A percentile compares a stretch with the other conserved stretches of the same genome.
Conservation (phyloP, 2,797 vertebrate species). For the Synaphobranchus kaupii region DNA sequence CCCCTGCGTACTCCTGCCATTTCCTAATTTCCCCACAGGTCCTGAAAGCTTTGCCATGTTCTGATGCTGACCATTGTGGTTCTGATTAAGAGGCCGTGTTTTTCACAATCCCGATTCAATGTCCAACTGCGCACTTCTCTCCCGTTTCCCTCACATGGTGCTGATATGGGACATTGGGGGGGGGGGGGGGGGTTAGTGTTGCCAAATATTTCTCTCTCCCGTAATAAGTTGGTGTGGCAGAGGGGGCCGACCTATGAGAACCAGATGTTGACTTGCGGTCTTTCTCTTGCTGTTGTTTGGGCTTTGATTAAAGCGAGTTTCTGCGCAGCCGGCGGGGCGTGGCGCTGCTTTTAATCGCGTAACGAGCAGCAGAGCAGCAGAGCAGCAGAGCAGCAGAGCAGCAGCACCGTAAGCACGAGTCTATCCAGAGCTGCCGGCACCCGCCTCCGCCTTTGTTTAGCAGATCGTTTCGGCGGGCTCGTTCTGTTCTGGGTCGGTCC, state of each 20-base stretch:
- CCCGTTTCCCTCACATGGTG: constrained; percentile 57
- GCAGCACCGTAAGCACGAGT: too few species aligned
- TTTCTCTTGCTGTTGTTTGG: not conserved
- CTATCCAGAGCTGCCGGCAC: too few species aligned
- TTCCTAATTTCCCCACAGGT: constrained; percentile 62
- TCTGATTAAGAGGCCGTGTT: constrained; percentile 48
- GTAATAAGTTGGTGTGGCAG: constrained; percentile 41
- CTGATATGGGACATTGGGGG: constrained; percentile 29
- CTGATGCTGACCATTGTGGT: constrained; percentile 56
- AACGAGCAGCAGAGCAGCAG: too few species aligned
- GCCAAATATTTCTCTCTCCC: constrained; percentile 40
- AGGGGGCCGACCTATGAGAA: constrained; percentile 38
- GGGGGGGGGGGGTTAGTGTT: not conserved
- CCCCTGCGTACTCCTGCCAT: constrained; percentile 42
- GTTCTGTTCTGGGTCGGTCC: too few species aligned
- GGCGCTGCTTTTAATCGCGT: too few species aligned
- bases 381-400: too few species aligned
- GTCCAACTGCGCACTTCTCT: constrained; percentile 43
- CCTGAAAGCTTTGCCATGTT: constrained; percentile 52
- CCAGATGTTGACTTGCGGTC: constrained; percentile 53
- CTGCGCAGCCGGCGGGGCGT: too few species aligned
- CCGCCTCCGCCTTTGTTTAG: too few species aligned
- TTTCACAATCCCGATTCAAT: constrained; percentile 56
- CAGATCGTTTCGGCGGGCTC: too few species aligned
- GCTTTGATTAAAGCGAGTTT: too few species aligned